Evolutionary conservation across 2,797 vertebrate genomes (phyloP).

Genomic region (Rhinatrema bivittatum): DNA sequence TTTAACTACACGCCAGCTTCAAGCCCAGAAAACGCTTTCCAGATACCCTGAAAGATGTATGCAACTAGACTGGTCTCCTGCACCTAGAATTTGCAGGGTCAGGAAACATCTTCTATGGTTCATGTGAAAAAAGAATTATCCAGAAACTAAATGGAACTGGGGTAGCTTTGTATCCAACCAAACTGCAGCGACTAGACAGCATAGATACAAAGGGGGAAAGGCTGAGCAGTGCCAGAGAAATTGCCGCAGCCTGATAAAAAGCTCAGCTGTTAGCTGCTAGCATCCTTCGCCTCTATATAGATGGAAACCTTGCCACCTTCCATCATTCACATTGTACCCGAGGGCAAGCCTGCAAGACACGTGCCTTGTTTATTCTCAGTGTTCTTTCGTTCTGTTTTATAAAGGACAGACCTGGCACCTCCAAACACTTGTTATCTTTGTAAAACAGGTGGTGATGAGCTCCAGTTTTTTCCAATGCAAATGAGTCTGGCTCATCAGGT

Average conservation of each 20-base stretch:
- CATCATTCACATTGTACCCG: slow-evolving; percentile 39
- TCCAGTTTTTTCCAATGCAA: slow-evolving; percentile 43
- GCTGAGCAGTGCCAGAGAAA: slow-evolving; percentile 37
- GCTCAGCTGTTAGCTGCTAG: slow-evolving; percentile 50
- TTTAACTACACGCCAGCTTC: no score
- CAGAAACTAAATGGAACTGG: slow-evolving; percentile 21
- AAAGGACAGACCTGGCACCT: slow-evolving; percentile 41
- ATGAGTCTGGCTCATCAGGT: slow-evolving; percentile 29
- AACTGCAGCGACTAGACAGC: slow-evolving; percentile 43
- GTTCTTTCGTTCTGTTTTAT: slow-evolving; percentile 22
- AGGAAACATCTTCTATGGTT: slow-evolving; percentile 13
- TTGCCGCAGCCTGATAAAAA: slow-evolving; percentile 52
- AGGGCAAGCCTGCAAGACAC: slow-evolving; percentile 45
- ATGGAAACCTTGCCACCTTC: slow-evolving; percentile 41
- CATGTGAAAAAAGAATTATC: slow-evolving; percentile 16
- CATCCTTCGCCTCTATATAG: no score
- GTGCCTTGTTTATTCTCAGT: slow-evolving; percentile 36
- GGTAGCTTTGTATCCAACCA: slow-evolving; percentile 45
- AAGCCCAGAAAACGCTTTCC: no score
- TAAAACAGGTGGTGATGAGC: slow-evolving; percentile 46
- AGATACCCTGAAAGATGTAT: no score
- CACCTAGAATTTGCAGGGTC: slow-evolving; percentile 7
- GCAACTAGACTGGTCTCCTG: slow-evolving; percentile 3
- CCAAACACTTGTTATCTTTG: slow-evolving; percentile 44
- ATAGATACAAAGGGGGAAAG: slow-evolving; percentile 44